Evolutionary conservation across 2,888 invertebrate species (phyloP).

Genomic region (Sesia apiformis): DNA sequence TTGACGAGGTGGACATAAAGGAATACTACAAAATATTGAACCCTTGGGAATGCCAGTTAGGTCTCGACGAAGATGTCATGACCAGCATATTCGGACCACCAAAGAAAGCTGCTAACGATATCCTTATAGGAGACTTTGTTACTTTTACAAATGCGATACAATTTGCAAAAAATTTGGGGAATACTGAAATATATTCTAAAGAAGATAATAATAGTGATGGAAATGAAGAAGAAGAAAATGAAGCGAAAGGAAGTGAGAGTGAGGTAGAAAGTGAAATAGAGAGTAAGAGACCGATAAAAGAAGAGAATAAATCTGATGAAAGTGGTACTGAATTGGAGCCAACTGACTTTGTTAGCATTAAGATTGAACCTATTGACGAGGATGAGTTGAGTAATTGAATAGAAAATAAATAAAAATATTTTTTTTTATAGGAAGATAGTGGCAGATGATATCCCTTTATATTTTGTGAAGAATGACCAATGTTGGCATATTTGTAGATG

Average conservation of each 20-base stretch:
- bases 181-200: background rate
- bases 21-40: conserved; percentile 46
- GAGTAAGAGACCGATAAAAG: background rate
- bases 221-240: conserved; percentile 14
- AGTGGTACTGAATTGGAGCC: conserved; percentile 37
- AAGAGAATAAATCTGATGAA: background rate
- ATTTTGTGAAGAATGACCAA: too few relatives aligned
- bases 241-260: conserved; percentile 8
- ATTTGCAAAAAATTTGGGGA: conserved; percentile 1
- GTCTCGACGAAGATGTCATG: conserved; percentile 49
- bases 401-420: too few relatives aligned
- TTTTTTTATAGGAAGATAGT: too few relatives aligned
- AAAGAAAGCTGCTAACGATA: conserved; percentile 26
- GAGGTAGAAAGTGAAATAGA: conserved; percentile 12
- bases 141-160: conserved; percentile 19
- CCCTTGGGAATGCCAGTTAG: conserved; percentile 51
- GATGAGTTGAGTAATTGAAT: conserved; percentile 2
- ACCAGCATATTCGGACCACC: conserved; percentile 52
- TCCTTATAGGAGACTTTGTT: conserved; percentile 35
- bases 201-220: conserved; percentile 6
- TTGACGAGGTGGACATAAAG: conserved; percentile 28
- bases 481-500: too few relatives aligned
- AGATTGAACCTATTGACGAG: conserved; percentile 52
- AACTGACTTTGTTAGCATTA: conserved; percentile 61
- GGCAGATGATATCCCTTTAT: too few relatives aligned